Evolutionary conservation across 2,888 invertebrate genomes (phyloP).

Genomic region (Agriotes lineatus): DNA sequence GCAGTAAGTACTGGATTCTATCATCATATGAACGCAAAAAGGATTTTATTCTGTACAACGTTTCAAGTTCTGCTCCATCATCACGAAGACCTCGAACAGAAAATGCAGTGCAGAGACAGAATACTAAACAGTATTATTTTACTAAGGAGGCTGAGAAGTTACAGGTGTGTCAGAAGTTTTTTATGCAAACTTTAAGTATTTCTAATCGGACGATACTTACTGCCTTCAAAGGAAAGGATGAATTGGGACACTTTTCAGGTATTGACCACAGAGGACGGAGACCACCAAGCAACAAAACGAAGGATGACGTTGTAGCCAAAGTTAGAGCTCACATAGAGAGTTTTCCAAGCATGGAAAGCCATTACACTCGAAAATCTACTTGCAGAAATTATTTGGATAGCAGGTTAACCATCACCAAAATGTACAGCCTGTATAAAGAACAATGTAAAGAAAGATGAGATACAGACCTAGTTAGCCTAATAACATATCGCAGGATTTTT

Average conservation of each 20-base stretch:
- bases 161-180: slow-evolving; percentile 15
- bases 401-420: slow-evolving; percentile 45
- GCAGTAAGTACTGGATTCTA: neutral
- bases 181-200: slow-evolving; percentile 8
- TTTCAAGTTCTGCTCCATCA: neutral
- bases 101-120: neutral
- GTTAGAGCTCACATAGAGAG: slow-evolving; percentile 47
- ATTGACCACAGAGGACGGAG: slow-evolving; percentile 44
- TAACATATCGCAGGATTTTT: slow-evolving; percentile 24
- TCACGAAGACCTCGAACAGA: slow-evolving; percentile 13
- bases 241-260: slow-evolving; percentile 32
- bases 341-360: slow-evolving; percentile 46
- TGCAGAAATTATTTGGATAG: slow-evolving; percentile 43
- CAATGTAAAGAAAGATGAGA: slow-evolving; percentile 34
- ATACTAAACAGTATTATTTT: neutral
- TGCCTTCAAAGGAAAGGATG: slow-evolving; percentile 12
- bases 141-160: neutral
- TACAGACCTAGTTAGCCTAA: slow-evolving; percentile 21
- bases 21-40: neutral
- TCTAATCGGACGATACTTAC: slow-evolving; percentile 10
- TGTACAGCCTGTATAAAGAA: slow-evolving; percentile 47
- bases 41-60: neutral
- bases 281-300: slow-evolving; percentile 47
- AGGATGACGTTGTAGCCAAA: slow-evolving; percentile 26
- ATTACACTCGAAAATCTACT: slow-evolving; percentile 43